These are phyloP conservation scores for Saccostrea echinata DNA, from an alignment of 1,140 invertebrate species.

Conservation along the genomic window DNA sequence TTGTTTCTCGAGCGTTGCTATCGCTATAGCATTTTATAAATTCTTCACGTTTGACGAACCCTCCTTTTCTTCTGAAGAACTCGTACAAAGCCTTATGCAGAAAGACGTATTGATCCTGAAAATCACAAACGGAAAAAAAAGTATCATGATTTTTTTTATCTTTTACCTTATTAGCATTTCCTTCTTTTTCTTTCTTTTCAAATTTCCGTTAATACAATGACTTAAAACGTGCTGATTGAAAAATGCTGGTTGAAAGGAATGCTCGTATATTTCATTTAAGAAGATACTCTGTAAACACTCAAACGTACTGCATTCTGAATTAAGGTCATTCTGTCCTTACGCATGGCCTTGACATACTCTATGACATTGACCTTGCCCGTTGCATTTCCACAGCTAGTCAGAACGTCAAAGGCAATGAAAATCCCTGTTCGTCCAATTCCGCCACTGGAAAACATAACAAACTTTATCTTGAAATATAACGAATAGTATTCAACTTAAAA, in stretches of 20 bases:
- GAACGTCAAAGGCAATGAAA: constrained; percentile 17
- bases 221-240: no score
- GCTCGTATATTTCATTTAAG: no score
- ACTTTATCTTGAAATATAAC: no score
- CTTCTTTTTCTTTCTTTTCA: no score
- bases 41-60: background rate
- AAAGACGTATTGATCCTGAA: background rate
- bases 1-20: background rate
- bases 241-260: no score
- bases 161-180: no score
- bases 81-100: background rate
- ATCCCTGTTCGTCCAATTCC: constrained; percentile 8
- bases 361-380: background rate
- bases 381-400: background rate
- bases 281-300: no score
- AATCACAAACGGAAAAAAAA: no score
- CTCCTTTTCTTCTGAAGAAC: background rate
- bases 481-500: no score
- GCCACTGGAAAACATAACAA: background rate
- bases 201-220: no score
- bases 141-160: no score
- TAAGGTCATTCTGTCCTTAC: constrained; percentile 29
- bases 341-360: constrained; percentile 23
- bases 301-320: constrained; percentile 6
- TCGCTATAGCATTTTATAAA: background rate